Conservation (phyloP, 2,113 vertebrate genomes). For the Salvelinus fontinalis region DNA sequence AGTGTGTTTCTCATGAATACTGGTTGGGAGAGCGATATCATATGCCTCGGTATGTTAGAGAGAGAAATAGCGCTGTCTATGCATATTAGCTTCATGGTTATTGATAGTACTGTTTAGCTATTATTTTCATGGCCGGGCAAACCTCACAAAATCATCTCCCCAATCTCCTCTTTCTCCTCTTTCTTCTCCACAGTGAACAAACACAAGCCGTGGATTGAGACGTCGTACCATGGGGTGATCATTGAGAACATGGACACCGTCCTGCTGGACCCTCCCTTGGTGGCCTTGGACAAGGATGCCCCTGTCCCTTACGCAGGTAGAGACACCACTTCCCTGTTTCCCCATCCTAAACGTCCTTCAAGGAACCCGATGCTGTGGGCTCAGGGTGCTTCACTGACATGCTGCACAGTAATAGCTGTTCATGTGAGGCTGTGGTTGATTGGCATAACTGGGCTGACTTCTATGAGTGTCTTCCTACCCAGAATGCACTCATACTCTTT, state of each 20-base stretch:
- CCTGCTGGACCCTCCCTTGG: slow-evolving; percentile 93
- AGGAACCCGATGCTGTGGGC: neutral
- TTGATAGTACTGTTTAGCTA: neutral
- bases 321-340: neutral
- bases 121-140: neutral
- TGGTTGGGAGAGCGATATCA: neutral
- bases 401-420: neutral
- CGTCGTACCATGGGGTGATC: slow-evolving; percentile 94
- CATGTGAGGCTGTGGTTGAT: neutral
- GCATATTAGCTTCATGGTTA: neutral
- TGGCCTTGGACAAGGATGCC: slow-evolving; percentile 95
- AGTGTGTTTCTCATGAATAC: neutral
- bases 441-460: neutral
- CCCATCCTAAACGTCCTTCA: neutral
- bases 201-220: slow-evolving; percentile 99
- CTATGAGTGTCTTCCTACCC: neutral
- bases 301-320: slow-evolving; percentile 92
- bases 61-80: neutral
- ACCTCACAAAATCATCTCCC: neutral
- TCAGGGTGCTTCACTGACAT: neutral
- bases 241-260: slow-evolving; percentile 95
- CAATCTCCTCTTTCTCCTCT: neutral
- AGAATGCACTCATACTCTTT: neutral
- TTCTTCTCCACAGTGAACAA: slow-evolving; percentile 86
- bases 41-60: neutral